Evolutionary conservation across 2,888 invertebrate genomes (phyloP), one percentile per base, ranked within the genome.

Genomic region (Noctua janthina): DNA sequence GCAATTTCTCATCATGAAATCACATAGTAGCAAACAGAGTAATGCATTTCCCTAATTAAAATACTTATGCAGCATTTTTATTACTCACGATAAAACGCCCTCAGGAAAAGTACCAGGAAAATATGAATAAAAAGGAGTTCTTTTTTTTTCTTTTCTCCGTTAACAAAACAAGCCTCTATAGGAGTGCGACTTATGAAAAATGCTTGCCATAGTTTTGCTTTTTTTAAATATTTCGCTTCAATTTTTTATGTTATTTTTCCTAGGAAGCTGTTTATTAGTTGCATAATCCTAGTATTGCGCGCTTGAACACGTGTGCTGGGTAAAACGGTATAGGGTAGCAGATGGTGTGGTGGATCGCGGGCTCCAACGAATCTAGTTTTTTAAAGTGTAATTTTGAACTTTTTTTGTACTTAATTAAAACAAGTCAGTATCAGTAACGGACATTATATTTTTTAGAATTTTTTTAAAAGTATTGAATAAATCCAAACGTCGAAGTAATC

Each of bases 211-310:
- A 69, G 74, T 86, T 64, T 64, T 56, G 29, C 72, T 73, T 79
- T 75, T 35, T 39, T 35, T 74, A 69, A 79, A 84, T 78, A 79
- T 84, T 67, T 59, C 43, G 13, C 66, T 46, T 75, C 5, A 29
- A 35, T n/a, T 3, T 35, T 80, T 70, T 78, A 72, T 43, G 15
- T 70, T 62, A 68, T 78, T 77, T 79, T 80, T 46, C 29, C 70
- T 71, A 74, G 43, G 43, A 75, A 68, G n/a, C 76, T 72, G 86
- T 83, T 82, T 88, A 83, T 80, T 83, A 78, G 85, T 83, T 81
- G 79, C 79, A 83, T 87, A 88, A 87, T 88, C 88, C 82, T 80
- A 70, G 81, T 83, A 88, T 82, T 73, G 78, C 81, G 4, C 23
- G 75, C 70, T 68, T 46, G 75, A 75, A 80, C 81, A 73, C 75